Conservation (phyloP, 2,113 vertebrate species). For the Scalopus aquaticus region DNA sequence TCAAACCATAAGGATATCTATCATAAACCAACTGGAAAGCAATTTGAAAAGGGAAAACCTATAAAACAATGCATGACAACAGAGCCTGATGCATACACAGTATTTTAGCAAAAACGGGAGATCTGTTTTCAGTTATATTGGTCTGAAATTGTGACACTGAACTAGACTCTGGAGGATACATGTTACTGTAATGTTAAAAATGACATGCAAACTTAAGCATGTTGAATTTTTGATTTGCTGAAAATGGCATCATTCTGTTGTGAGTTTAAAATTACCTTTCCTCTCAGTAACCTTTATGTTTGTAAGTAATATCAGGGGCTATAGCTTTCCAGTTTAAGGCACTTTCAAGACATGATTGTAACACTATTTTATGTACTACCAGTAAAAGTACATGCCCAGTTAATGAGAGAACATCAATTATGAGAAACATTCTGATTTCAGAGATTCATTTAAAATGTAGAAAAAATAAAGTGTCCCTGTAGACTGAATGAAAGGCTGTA, state of each 20-base stretch:
- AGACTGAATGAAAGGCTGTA: neutral
- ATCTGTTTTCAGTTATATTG: neutral
- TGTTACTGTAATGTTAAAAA: neutral
- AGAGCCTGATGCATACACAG: neutral
- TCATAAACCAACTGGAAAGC: neutral
- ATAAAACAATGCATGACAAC: neutral
- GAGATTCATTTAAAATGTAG: neutral
- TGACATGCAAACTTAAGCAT: neutral
- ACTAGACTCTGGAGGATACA: neutral
- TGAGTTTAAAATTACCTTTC: neutral
- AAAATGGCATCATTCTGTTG: neutral
- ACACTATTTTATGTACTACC: slow-evolving; percentile 38
- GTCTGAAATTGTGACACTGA: neutral
- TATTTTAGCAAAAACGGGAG: neutral
- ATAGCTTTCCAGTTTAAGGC: neutral
- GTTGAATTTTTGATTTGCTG: neutral
- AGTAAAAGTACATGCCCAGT: neutral
- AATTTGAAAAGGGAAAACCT: neutral
- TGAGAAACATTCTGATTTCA: neutral
- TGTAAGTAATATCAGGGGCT: neutral
- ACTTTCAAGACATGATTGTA: neutral
- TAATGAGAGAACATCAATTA: neutral
- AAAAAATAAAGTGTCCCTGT: neutral
- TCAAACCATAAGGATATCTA: no score
- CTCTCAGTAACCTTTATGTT: neutral